Percentiles rank a stretch among this genome's conserved stretches.
phyloP scores from a whole-genome alignment of 2,797 vertebrate species.

The Tragelaphus oryx region DNA sequence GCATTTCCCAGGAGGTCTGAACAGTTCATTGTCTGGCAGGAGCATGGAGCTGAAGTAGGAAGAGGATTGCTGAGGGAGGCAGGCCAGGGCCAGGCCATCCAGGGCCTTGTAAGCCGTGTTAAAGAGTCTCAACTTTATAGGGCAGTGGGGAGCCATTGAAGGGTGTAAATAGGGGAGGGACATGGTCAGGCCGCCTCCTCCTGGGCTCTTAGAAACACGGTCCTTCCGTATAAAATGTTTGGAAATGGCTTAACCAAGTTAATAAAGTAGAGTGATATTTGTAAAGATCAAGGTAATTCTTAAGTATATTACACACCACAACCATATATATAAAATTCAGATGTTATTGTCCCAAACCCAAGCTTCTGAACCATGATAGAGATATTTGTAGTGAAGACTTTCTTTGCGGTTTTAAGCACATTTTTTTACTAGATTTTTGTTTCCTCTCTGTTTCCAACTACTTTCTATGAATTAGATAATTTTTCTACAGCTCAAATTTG shows the following conservation, averaged over 20 bases:
- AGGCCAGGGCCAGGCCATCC: slow-evolving; percentile 38
- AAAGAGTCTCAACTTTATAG: slow-evolving; percentile 71
- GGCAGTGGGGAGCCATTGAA: slow-evolving; percentile 70
- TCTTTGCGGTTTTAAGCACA: slow-evolving; percentile 31
- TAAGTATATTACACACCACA: slow-evolving; percentile 57
- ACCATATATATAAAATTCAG: slow-evolving; percentile 62
- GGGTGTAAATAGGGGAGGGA: slow-evolving; percentile 70
- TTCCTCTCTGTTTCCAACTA: slow-evolving; percentile 21
- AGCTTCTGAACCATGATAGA: neutral
- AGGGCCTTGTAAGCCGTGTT: slow-evolving; percentile 59
- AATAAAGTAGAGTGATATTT: slow-evolving; percentile 75
- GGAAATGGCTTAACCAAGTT: slow-evolving; percentile 66
- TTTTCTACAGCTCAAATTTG: neutral
- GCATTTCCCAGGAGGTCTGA: neutral
- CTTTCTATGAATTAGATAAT: slow-evolving; percentile 23
- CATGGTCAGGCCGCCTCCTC: slow-evolving; percentile 63
- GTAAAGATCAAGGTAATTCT: slow-evolving; percentile 70
- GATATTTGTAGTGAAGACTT: slow-evolving; percentile 21
- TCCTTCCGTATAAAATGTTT: slow-evolving; percentile 67
- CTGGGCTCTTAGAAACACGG: slow-evolving; percentile 67
- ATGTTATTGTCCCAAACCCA: slow-evolving; percentile 2
- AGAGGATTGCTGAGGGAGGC: neutral
- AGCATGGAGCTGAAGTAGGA: neutral
- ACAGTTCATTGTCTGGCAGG: neutral
- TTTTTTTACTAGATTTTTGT: slow-evolving; percentile 45